phyloP scores from a whole-genome alignment of 2,888 invertebrate species.

The Xestobium rufovillosum region DNA sequence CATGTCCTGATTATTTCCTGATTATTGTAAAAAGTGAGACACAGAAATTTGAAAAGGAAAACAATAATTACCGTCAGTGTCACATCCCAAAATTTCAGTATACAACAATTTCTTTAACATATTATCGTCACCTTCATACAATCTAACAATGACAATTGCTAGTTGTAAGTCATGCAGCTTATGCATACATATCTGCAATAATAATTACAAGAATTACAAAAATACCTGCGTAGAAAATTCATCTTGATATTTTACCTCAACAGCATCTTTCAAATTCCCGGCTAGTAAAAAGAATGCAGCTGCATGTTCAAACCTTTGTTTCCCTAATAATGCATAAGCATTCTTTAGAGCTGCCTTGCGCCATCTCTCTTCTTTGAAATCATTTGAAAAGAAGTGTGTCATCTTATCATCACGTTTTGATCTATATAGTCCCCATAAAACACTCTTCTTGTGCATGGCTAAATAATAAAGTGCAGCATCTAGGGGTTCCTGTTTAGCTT shows the following conservation, averaged over 20 bases:
- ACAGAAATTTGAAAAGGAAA: conserved; percentile 2
- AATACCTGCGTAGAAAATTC: not conserved
- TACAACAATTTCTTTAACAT: conserved; percentile 69
- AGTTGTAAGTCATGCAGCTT: conserved; percentile 93
- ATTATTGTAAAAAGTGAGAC: too few relatives aligned
- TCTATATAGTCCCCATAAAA: conserved; percentile 92
- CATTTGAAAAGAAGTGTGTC: conserved; percentile 91
- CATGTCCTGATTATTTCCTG: conserved; percentile 57
- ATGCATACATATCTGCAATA: conserved; percentile 66
- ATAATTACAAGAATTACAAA: conserved; percentile 10
- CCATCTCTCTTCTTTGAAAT: conserved; percentile 91
- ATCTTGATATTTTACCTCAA: conserved; percentile 58
- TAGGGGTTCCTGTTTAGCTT: conserved; percentile 86
- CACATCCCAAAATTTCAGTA: conserved; percentile 71
- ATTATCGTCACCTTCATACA: conserved; percentile 77
- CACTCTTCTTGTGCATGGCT: conserved; percentile 95
- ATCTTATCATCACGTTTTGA: conserved; percentile 84
- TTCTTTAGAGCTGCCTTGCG: conserved; percentile 96
- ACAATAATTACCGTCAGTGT: conserved; percentile 45
- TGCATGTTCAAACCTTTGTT: conserved; percentile 94
- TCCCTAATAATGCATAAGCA: conserved; percentile 89
- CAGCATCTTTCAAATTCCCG: conserved; percentile 88
- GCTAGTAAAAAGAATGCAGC: conserved; percentile 97
- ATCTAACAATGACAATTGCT: conserved; percentile 85
- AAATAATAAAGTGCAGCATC: conserved; percentile 96